Evolutionary conservation across 2,888 invertebrate genomes (phyloP), one percentile per base, ranked within the genome.

Genomic region (Zele albiditarsus): DNA sequence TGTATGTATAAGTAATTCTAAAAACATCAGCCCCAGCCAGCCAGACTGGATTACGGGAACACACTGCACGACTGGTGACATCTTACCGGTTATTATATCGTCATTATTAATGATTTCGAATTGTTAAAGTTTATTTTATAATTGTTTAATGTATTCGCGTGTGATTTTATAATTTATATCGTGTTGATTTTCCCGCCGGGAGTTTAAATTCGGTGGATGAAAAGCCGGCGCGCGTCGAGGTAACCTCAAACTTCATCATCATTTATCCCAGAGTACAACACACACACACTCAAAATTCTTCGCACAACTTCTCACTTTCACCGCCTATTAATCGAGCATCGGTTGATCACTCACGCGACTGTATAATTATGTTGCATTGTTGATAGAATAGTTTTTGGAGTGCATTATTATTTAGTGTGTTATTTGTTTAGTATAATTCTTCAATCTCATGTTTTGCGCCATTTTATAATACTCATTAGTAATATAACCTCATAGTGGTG

Each of bases 11-110:
- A 80, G 77, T 85, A 78, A 78, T 83, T 74, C 82, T 78, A 82
- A 87, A 88, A 88, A 89, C 89, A 88, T 89, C 81, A 84, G 87
- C 88, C 87, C 88, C 87, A 89, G 88, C 87, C 85, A 83, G 83
- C 83, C 42, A 67, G 82, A 79, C 82, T 82, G 84, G 82, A 84
- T 84, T 53, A 82, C 84, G 66, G 31, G 60, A 75, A 71, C 53
- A 53, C 53, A 53, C 53, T 53, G 58, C 42, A 68, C 49, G 31
- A 42, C 46, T 49, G 66, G 67, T 75, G 75, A 75, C 75, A 63
- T 71, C 71, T 75, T 62, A 71, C 75, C 75, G 75, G 75, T 67
- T 49, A 25, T 71, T 71, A 49, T 76, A 75, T 77, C 67, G 70
- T 72, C 73, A 72, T 66, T 74, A 77, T 74, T 66, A 63, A 66